Evolutionary conservation across 2,113 vertebrate genomes (phyloP).

Genomic region (Willisornis vidua): DNA sequence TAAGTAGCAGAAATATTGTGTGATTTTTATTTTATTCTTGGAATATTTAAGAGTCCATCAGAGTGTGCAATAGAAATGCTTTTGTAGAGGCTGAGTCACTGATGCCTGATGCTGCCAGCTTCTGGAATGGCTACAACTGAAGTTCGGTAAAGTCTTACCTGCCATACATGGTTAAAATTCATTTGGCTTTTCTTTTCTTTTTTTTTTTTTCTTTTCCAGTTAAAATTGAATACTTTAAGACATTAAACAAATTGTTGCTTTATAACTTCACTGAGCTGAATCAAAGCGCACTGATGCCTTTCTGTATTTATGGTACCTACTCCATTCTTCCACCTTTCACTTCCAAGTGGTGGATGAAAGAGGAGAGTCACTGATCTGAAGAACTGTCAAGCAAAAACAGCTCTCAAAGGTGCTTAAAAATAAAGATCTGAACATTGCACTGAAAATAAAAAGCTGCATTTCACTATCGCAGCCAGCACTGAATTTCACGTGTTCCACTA

Average conservation of each 20-base stretch:
- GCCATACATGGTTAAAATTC: background rate
- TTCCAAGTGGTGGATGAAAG: background rate
- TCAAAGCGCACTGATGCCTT: background rate
- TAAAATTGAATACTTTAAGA: background rate
- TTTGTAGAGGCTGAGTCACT: background rate
- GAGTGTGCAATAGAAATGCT: background rate
- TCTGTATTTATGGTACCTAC: rapidly evolving
- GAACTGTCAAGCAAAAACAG: background rate
- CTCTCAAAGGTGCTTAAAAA: background rate
- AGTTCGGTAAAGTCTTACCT: background rate
- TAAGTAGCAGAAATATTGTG: background rate
- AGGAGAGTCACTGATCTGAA: background rate
- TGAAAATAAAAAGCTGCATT: background rate
- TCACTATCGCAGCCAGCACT: background rate
- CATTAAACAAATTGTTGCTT: background rate
- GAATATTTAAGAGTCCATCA: background rate
- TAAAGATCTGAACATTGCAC: background rate
- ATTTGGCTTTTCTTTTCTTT: no score
- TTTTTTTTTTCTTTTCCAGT: rapidly evolving
- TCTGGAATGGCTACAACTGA: background rate
- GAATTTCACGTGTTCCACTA: background rate
- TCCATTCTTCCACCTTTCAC: background rate
- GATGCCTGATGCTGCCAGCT: background rate
- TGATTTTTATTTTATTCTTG: background rate
- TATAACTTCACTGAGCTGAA: background rate